phyloP scores from a whole-genome alignment of 2,113 vertebrate species.

The Gnathonemus echidnorhynchus region DNA sequence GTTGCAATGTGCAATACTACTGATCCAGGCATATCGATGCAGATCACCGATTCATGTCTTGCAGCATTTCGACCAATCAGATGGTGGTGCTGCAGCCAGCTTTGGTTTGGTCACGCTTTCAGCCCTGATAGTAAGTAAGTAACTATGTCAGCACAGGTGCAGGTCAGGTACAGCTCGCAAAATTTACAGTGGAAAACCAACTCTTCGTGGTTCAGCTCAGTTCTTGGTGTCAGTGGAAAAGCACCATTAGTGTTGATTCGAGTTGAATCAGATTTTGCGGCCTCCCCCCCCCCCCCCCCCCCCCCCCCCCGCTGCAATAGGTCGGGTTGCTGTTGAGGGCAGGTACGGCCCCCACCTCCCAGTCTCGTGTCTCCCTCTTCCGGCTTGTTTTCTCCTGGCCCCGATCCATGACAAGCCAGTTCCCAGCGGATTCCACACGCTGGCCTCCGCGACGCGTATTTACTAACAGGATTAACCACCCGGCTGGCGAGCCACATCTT shows the following conservation, averaged over 20 bases:
- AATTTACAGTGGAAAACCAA: neutral
- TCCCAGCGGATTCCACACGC: neutral
- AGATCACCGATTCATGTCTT: neutral
- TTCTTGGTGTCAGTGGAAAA: neutral
- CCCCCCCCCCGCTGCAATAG: neutral
- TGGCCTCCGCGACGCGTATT: conserved; percentile 7
- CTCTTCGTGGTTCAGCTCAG: neutral
- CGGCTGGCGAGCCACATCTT: conserved; percentile 23
- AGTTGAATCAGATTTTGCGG: neutral
- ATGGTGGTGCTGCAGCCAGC: neutral
- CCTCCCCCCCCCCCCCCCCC: too few relatives aligned
- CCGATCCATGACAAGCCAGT: neutral
- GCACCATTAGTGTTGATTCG: neutral
- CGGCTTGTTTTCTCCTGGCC: neutral
- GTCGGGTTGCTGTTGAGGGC: neutral
- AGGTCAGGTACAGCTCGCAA: neutral
- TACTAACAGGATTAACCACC: conserved; percentile 19
- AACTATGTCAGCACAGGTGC: neutral
- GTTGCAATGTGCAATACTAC: neutral
- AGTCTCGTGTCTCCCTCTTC: neutral
- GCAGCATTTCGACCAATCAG: neutral
- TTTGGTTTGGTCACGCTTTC: neutral
- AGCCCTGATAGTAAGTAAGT: neutral
- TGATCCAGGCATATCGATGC: neutral
- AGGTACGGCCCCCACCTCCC: neutral